These are phyloP conservation scores for Micropoecilia bifurca DNA, from an alignment of 2,797 vertebrate genomes.

Conservation along the genomic window DNA sequence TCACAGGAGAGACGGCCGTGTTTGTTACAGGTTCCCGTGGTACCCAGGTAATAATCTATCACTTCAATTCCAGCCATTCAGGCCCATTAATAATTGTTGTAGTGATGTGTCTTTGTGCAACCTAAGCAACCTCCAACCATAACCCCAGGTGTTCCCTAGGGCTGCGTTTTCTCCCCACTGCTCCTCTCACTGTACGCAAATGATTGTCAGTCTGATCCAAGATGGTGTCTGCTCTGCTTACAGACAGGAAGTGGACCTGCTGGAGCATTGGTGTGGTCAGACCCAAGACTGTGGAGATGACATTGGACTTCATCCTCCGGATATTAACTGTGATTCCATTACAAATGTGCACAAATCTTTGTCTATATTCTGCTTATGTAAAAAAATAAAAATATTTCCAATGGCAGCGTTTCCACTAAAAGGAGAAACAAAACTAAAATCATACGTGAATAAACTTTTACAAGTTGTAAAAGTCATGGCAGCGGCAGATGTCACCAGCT, in stretches of 20 bases:
- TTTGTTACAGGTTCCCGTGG: slow-evolving; percentile 24
- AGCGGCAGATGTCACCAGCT: too few relatives aligned
- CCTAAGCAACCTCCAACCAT: background rate
- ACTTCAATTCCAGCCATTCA: slow-evolving; percentile 26
- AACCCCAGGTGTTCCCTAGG: background rate
- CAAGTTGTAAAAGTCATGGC: too few relatives aligned
- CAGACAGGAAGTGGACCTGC: background rate
- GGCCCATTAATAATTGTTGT: slow-evolving; percentile 32
- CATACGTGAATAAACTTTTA: too few relatives aligned
- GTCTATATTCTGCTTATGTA: too few relatives aligned
- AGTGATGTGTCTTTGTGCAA: slow-evolving; percentile 33
- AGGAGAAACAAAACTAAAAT: too few relatives aligned
- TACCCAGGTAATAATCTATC: slow-evolving; percentile 16
- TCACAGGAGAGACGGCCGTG: slow-evolving; percentile 9
- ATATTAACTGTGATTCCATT: too few relatives aligned
- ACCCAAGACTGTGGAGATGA: background rate
- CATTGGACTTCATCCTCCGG: background rate
- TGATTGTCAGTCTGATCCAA: background rate
- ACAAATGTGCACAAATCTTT: too few relatives aligned
- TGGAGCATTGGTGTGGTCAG: background rate
- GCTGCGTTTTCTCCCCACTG: background rate
- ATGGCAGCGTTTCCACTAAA: too few relatives aligned
- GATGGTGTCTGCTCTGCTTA: background rate
- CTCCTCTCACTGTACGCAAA: background rate
- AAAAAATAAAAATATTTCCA: too few relatives aligned